Conservation (phyloP, 1,140 invertebrate genomes). For the Drosophila bipectinata region DNA sequence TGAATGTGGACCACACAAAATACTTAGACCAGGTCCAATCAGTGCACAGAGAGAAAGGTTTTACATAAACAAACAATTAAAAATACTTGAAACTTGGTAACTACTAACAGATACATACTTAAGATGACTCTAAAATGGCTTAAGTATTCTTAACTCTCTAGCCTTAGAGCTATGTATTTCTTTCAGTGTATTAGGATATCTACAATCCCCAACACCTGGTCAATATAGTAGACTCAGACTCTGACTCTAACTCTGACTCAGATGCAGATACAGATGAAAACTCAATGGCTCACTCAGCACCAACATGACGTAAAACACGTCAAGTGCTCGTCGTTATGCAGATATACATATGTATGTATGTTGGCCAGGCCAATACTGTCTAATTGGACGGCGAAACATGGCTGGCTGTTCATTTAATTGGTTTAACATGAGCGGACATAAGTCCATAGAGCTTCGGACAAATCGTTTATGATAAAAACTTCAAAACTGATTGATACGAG, state of each 20-base stretch:
- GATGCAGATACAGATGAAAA: constrained; percentile 5
- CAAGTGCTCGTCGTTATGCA: constrained; percentile 46
- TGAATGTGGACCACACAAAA: constrained; percentile 59
- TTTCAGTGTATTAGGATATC: constrained; percentile 23
- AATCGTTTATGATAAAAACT: constrained; percentile 68
- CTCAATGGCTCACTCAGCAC: constrained; percentile 29
- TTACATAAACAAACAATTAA: not conserved
- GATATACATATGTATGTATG: constrained; percentile 13
- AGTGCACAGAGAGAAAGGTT: constrained; percentile 6
- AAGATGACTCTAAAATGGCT: too few relatives aligned
- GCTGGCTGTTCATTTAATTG: constrained; percentile 26
- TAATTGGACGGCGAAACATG: constrained; percentile 43
- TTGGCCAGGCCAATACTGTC: constrained; percentile 16
- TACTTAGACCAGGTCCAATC: constrained; percentile 19
- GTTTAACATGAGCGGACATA: constrained; percentile 46
- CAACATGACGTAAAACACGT: constrained; percentile 34
- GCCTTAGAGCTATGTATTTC: not conserved
- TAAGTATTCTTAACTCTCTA: not conserved
- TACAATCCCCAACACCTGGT: constrained; percentile 15
- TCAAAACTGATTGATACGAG: constrained; percentile 25
- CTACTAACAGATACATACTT: too few relatives aligned
- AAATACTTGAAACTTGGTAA: too few relatives aligned
- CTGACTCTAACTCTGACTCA: constrained; percentile 5
- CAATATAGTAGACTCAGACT: constrained; percentile 4
- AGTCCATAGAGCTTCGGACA: constrained; percentile 32